These are phyloP conservation scores for Bovichtus variegatus DNA, from an alignment of 2,797 vertebrate species.

Conservation along the genomic window DNA sequence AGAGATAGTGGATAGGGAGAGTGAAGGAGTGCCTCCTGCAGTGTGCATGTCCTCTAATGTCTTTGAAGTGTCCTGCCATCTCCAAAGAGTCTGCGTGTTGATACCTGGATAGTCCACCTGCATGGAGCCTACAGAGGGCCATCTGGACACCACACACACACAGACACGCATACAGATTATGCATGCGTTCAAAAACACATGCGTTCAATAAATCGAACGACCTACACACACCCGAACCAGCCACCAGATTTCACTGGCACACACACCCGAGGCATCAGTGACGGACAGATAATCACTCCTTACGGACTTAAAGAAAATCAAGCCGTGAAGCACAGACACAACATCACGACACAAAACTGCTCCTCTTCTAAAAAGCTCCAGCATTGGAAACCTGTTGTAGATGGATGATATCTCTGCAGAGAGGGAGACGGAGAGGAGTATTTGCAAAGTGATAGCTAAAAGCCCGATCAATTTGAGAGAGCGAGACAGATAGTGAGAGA, in stretches of 20 bases:
- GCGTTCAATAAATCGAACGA: neutral
- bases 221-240: slow-evolving; percentile 2
- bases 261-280: neutral
- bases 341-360: slow-evolving; percentile 15
- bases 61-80: slow-evolving; percentile 41
- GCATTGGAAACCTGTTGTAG: neutral
- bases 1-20: neutral
- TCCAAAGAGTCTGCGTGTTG: slow-evolving; percentile 13
- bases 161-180: slow-evolving; percentile 17
- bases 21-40: slow-evolving; percentile 6
- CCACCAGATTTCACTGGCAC: neutral
- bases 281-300: neutral
- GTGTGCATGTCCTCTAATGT: slow-evolving; percentile 35
- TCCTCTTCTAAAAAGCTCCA: slow-evolving; percentile 9
- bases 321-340: neutral
- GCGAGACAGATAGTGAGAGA: neutral
- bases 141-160: slow-evolving; percentile 47
- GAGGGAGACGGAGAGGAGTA: neutral
- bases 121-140: slow-evolving; percentile 32
- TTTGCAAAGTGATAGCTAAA: slow-evolving; percentile 33
- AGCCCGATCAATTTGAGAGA: slow-evolving; percentile 20
- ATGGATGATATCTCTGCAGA: slow-evolving; percentile 4
- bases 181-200: slow-evolving; percentile 1
- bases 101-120: slow-evolving; percentile 44
- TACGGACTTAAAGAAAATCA: neutral